Evolutionary conservation across 2,113 vertebrate species (phyloP).

Genomic region (Aegotheles bennettii): DNA sequence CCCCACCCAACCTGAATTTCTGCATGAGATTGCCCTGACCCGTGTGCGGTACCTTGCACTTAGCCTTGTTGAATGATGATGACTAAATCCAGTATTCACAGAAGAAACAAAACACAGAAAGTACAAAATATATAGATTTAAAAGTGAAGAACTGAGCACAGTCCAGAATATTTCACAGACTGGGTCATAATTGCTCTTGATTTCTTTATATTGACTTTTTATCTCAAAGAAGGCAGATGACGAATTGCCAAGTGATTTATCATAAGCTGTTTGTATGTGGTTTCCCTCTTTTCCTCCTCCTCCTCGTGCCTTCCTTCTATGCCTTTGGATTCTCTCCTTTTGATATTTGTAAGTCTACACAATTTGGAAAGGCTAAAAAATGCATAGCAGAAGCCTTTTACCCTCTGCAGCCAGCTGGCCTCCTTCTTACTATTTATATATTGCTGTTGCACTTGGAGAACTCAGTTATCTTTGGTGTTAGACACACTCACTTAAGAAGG

Average conservation of each 20-base stretch:
- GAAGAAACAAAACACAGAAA: background rate
- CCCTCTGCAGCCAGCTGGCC: background rate
- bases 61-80: too few species aligned
- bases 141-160: background rate
- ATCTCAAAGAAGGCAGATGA: constrained; percentile 23
- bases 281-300: background rate
- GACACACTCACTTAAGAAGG: background rate
- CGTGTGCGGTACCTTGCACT: too few species aligned
- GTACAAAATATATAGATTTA: background rate
- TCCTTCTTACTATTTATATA: background rate
- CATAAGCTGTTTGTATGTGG: background rate
- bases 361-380: background rate
- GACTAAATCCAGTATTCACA: background rate
- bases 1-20: too few species aligned
- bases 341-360: background rate
- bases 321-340: background rate
- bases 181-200: background rate
- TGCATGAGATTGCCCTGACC: too few species aligned
- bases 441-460: background rate
- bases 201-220: constrained; percentile 4
- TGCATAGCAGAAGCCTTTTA: background rate
- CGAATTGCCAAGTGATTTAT: background rate
- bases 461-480: background rate
- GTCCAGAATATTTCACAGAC: background rate
- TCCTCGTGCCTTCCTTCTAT: background rate